Percentiles rank a stretch among this genome's conserved stretches.
Conservation (phyloP, 2,888 invertebrate genomes). For the Julus scanicus region DNA sequence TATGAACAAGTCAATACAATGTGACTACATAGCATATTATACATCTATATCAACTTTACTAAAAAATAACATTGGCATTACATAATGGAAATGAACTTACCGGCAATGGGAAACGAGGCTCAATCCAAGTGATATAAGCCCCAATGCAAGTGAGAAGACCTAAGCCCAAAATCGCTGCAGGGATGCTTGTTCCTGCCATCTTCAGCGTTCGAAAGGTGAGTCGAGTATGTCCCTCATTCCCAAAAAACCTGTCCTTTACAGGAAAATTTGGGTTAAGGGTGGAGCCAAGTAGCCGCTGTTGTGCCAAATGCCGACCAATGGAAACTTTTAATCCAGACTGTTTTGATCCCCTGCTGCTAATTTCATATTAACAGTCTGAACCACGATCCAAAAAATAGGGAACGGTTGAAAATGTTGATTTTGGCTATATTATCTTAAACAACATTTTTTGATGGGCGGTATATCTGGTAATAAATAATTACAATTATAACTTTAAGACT, state of each 20-base stretch:
- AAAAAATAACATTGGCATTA: neutral
- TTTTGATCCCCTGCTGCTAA: conserved; percentile 1
- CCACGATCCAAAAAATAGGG: neutral
- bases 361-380: conserved; percentile 6
- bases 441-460: neutral
- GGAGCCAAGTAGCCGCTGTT: neutral
- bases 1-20: neutral
- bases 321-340: conserved; percentile 13
- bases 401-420: neutral
- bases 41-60: neutral
- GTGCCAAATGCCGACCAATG: conserved; percentile 23
- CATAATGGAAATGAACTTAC: conserved; percentile 52
- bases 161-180: neutral
- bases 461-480: neutral
- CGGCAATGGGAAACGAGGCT: conserved; percentile 55
- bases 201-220: neutral
- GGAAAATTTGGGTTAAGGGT: conserved; percentile 31
- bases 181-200: neutral
- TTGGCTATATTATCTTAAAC: neutral
- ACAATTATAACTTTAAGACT: neutral
- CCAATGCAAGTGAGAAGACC: neutral
- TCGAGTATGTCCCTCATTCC: neutral
- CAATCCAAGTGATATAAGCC: conserved; percentile 56
- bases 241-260: conserved; percentile 35
- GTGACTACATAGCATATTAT: neutral